Base-by-base conservation (phyloP, 2,797 vertebrate genomes). In the Poliocrania exsul region DNA sequence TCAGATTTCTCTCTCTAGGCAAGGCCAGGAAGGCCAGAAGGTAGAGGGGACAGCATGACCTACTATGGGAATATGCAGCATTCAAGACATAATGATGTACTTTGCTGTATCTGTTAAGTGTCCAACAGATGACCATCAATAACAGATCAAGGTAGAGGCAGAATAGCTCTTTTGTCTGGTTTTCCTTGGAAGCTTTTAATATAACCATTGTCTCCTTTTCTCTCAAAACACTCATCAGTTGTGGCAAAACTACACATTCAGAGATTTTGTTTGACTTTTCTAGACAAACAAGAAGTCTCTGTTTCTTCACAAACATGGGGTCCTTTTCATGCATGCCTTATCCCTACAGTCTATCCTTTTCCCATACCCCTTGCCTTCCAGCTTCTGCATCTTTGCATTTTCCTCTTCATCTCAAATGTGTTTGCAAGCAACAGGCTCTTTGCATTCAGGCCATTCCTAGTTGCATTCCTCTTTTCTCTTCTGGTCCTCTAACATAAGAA, bases 11-110 rank as follows among this genome's bases (percentile, higher is more conserved):
- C 44, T 89, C 83, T 95, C 57, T 78, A 28, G 62, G 38, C 73
- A 93, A 97, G 91, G 26, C 42, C 54, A 84, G 37, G 71, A 66
- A 86, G 62, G 42, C 47, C 58, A 57, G 44, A 91, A 91, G 35
- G 50, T 38, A 66, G 49, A 83, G 29, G 21, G n/a, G 25, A 19
- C 54, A 65, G 21, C 15, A 15, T 54, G 42, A 73, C 7, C n/a
- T 57, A 3, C 62, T 37, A 16, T 1, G 3, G 72, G 42, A 83
- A 73, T 14, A 71, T 6, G 21, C 65, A 66, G 47, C 56, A 37
- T 54, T 77, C n/a, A 62, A 51, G 74, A 28, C 3, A 6, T 28
- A 56, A 60, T 23, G 31, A 70, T 56, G 37, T 53, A 18, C 37
- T 74, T 73, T 37, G 61, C 53, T 77, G 17, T 56, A 10, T 75